Evolutionary conservation across 2,113 vertebrate species (phyloP).

Genomic region (Pipa parva): DNA sequence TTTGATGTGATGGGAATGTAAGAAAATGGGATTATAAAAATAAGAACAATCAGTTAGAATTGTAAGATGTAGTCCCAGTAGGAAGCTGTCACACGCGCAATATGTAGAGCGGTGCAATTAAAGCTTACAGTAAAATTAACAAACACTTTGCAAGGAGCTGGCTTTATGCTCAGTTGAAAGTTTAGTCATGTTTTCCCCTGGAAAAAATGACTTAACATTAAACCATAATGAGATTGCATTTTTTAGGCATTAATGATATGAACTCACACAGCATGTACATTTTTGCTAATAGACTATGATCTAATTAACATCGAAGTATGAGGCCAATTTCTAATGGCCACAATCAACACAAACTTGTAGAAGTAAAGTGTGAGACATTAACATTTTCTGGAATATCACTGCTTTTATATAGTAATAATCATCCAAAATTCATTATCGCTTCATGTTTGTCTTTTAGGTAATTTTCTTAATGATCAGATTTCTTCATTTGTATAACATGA

Average conservation of each 20-base stretch:
- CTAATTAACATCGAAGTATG: conserved; percentile 42
- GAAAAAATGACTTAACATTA: conserved; percentile 38
- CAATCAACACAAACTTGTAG: conserved; percentile 42
- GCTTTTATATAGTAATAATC: conserved; percentile 28
- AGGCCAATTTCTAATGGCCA: conserved; percentile 40
- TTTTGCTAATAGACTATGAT: conserved; percentile 38
- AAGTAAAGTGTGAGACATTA: conserved; percentile 37
- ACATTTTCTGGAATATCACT: conserved; percentile 28
- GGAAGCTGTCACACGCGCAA: too few relatives aligned
- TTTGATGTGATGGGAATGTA: too few relatives aligned
- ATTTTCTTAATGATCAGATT: background rate
- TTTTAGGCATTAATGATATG: conserved; percentile 43
- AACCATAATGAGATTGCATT: conserved; percentile 25
- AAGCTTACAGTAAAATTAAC: background rate
- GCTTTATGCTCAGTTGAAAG: background rate
- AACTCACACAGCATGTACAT: conserved; percentile 40
- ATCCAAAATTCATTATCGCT: conserved; percentile 27
- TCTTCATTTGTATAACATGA: too few relatives aligned
- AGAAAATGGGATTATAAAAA: too few relatives aligned
- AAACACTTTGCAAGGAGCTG: background rate
- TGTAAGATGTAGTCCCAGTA: too few relatives aligned
- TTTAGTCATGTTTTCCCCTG: conserved; percentile 24
- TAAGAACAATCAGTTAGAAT: too few relatives aligned
- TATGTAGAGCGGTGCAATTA: too few relatives aligned
- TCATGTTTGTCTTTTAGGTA: conserved; percentile 9